A percentile compares a stretch with the other conserved stretches of the same genome.
Conservation (phyloP, 2,888 invertebrate genomes). For the Ethmia dodecea region DNA sequence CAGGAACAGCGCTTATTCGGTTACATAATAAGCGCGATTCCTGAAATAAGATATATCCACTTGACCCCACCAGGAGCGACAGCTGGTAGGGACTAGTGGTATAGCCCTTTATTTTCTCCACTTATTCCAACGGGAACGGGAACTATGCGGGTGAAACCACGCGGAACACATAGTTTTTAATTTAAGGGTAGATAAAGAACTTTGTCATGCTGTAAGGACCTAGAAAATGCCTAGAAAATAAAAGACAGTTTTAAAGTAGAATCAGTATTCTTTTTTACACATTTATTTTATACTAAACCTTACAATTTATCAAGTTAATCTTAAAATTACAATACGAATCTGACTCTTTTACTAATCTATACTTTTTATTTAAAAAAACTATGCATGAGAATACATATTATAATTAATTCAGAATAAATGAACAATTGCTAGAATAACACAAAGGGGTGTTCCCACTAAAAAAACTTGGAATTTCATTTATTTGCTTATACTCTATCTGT, state of each 20-base stretch:
- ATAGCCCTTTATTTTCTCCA: no score
- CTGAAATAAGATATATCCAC: no score
- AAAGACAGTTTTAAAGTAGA: constrained; percentile 49
- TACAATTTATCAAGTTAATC: constrained; percentile 55
- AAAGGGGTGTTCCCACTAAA: constrained; percentile 32
- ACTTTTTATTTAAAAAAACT: constrained; percentile 43
- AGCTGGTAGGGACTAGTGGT: no score
- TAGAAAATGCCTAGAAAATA: no score
- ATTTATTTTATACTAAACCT: constrained; percentile 62
- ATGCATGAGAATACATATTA: constrained; percentile 58
- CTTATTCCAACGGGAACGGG: no score
- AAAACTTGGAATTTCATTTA: constrained; percentile 11
- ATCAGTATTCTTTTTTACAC: constrained; percentile 72
- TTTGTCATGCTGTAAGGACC: no score
- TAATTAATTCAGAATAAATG: constrained; percentile 45
- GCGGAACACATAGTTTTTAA: no score
- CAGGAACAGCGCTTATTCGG: no score
- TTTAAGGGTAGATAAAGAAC: no score
- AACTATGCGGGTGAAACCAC: no score
- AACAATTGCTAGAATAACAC: constrained; percentile 52
- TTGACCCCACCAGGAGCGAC: no score
- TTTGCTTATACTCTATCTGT: constrained; percentile 3
- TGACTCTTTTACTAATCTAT: constrained; percentile 64
- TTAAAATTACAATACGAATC: constrained; percentile 72
- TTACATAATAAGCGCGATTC: no score